Percentiles rank a stretch among this genome's conserved stretches.
Evolutionary conservation across 2,888 invertebrate genomes (phyloP).

Genomic region (Calephelis perditalis): DNA sequence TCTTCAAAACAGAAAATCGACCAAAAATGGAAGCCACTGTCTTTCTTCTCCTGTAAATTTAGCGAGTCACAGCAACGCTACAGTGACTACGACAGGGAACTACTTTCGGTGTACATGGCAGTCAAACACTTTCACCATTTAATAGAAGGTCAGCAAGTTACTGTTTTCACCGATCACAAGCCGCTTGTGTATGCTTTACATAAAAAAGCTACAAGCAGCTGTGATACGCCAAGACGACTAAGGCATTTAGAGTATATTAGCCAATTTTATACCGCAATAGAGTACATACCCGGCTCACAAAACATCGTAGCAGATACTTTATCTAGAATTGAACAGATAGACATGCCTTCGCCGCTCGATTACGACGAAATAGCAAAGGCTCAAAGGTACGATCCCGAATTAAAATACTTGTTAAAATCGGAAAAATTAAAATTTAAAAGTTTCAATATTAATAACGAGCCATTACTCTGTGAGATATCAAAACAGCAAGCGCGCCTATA

Average conservation of each 20-base stretch:
- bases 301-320: slow-evolving; percentile 1
- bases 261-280: slow-evolving; percentile 17
- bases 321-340: slow-evolving; percentile 13
- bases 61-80: neutral
- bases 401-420: slow-evolving; percentile 10
- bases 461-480: neutral
- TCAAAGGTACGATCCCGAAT: slow-evolving; percentile 18
- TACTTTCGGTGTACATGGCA: slow-evolving; percentile 8
- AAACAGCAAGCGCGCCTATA: neutral
- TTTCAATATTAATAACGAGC: neutral
- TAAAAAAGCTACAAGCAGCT: slow-evolving; percentile 19
- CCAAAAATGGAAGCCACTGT: neutral
- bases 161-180: slow-evolving; percentile 24
- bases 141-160: slow-evolving; percentile 5
- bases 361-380: slow-evolving; percentile 20
- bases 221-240: slow-evolving; percentile 21
- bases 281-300: slow-evolving; percentile 11
- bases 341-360: slow-evolving; percentile 20
- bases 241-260: slow-evolving; percentile 24
- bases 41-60: slow-evolving; percentile 11
- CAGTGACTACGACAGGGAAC: slow-evolving; percentile 4
- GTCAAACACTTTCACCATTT: too few species aligned
- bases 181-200: slow-evolving; percentile 19
- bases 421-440: neutral
- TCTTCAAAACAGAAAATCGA: neutral